Conservation (phyloP, 2,113 vertebrate species). For the Trichechus manatus region DNA sequence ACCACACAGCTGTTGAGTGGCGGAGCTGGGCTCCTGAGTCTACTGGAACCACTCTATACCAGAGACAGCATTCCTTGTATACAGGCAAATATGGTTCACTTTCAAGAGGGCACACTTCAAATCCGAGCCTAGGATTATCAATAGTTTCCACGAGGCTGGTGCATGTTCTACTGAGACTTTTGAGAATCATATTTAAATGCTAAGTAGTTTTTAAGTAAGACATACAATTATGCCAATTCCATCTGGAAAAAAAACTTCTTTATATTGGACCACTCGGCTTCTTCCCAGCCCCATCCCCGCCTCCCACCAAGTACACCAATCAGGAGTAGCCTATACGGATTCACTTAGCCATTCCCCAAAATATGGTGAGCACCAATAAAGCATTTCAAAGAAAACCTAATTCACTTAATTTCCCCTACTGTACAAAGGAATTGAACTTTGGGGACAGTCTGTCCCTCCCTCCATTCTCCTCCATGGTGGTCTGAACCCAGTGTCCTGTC, state of each 20-base stretch:
- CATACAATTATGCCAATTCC: no score
- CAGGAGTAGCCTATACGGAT: no score
- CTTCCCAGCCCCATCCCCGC: neutral
- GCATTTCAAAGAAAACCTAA: neutral
- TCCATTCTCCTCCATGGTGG: neutral
- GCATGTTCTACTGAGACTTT: neutral
- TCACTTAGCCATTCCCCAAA: no score
- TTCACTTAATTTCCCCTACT: neutral
- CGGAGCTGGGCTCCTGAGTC: no score
- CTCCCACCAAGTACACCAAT: neutral
- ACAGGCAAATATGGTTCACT: no score
- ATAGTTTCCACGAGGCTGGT: neutral
- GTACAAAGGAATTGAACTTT: neutral
- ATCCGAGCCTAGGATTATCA: no score
- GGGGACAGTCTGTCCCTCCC: no score
- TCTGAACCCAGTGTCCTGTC: accelerated
- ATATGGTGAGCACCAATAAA: neutral
- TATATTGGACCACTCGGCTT: no score
- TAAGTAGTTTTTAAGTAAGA: neutral
- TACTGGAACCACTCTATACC: no score
- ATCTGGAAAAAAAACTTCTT: neutral
- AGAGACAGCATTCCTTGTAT: no score
- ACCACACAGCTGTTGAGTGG: no score
- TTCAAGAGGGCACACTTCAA: no score
- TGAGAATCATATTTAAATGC: neutral